Conservation (phyloP, 2,113 vertebrate genomes). For the Engystomops pustulosus region DNA sequence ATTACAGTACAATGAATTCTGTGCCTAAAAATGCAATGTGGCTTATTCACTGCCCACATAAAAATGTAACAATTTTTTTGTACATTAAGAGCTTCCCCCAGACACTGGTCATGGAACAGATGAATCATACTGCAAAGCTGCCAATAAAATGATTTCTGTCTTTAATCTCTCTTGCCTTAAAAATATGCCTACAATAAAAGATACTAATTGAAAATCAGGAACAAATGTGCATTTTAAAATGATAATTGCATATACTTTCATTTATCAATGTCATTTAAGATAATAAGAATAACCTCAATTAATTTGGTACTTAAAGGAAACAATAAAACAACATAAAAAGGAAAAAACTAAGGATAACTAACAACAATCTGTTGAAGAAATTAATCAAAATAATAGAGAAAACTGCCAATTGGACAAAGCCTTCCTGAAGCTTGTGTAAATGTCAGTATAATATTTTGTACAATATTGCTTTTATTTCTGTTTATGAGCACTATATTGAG, state of each 20-base stretch:
- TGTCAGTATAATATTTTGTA: too few relatives aligned
- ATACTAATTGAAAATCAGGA: background rate
- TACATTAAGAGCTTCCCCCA: slow-evolving; percentile 33
- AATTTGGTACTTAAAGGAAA: background rate
- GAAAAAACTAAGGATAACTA: too few relatives aligned
- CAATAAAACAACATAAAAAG: too few relatives aligned
- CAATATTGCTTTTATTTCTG: too few relatives aligned
- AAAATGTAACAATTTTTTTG: background rate
- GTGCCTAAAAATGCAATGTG: background rate
- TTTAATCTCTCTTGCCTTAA: background rate
- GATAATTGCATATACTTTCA: background rate
- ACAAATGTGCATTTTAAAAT: background rate
- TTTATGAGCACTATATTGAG: too few relatives aligned
- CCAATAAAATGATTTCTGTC: slow-evolving; percentile 30
- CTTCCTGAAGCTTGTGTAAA: too few relatives aligned
- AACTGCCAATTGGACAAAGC: too few relatives aligned
- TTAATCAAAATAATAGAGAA: background rate
- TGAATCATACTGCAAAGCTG: slow-evolving; percentile 45
- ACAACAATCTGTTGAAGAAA: too few relatives aligned
- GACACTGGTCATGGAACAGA: slow-evolving; percentile 48
- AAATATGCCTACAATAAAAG: background rate
- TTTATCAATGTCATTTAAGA: background rate
- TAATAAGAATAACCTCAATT: background rate
- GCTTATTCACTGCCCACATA: slow-evolving; percentile 36
- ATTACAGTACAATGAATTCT: too few relatives aligned